Percentiles rank a stretch among this genome's conserved stretches.
Conservation (phyloP, 2,113 vertebrate genomes). For the Donacobius atricapilla region DNA sequence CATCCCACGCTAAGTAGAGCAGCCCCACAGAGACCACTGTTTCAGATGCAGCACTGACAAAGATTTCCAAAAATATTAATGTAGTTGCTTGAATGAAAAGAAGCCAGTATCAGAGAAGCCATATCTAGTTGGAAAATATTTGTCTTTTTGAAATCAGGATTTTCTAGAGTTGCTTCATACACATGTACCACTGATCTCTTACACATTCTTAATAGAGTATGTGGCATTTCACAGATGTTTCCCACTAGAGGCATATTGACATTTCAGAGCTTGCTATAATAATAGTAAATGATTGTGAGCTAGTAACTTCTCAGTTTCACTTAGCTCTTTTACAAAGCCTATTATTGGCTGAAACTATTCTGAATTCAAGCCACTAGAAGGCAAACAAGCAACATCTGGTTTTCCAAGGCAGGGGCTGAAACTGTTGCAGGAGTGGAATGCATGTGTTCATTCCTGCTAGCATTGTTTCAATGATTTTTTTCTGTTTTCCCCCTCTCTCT, state of each 20-base stretch:
- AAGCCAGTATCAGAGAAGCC: background rate
- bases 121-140: background rate
- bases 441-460: background rate
- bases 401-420: background rate
- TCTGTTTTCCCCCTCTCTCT: background rate
- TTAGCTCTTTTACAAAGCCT: background rate
- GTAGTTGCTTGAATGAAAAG: background rate
- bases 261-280: conserved; percentile 9
- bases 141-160: background rate
- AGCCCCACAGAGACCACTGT: background rate
- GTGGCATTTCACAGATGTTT: conserved; percentile 25
- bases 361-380: conserved; percentile 60
- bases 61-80: background rate
- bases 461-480: background rate
- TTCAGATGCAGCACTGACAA: background rate
- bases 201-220: background rate
- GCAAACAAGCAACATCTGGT: background rate
- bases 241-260: background rate
- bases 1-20: background rate
- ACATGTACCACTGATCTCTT: background rate
- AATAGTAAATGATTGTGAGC: background rate
- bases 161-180: background rate
- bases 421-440: background rate
- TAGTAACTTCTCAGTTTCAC: background rate
- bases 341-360: background rate